Percentiles rank a stretch among this genome's conserved stretches.
Conservation (phyloP, 2,888 invertebrate species). For the Laspeyria flexula region DNA sequence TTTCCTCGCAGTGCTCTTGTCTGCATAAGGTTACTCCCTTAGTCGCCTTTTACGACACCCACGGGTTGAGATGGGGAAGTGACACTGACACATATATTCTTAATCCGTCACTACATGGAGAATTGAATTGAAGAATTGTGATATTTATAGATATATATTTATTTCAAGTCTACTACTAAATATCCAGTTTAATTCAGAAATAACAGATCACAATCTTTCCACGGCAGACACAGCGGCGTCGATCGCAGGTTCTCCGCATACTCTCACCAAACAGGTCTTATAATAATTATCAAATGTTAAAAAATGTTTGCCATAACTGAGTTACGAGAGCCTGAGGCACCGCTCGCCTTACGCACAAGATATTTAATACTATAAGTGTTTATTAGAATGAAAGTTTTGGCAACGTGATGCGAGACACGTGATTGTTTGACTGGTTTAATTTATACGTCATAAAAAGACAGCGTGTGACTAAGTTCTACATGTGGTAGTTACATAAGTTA, state of each 20-base stretch:
- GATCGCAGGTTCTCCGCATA: neutral
- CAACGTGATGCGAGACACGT: conserved; percentile 25
- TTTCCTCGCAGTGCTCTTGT: no score
- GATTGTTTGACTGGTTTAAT: conserved; percentile 5
- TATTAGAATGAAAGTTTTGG: conserved; percentile 42
- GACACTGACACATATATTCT: no score
- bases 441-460: neutral
- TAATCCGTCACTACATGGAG: no score
- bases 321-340: conserved; percentile 19
- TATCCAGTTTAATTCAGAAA: no score
- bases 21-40: no score
- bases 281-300: conserved; percentile 31
- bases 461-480: neutral
- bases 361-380: conserved; percentile 29
- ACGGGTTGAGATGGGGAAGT: no score
- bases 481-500: neutral
- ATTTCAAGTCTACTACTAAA: no score
- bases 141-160: no score
- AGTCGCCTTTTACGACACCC: no score
- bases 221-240: conserved; percentile 36
- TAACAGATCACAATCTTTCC: conserved; percentile 4
- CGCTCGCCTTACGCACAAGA: conserved; percentile 15
- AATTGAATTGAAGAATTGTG: no score
- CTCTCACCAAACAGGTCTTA: conserved; percentile 31
- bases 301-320: conserved; percentile 8